Conservation (phyloP, 1,140 invertebrate species). For the Atta colombica region DNA sequence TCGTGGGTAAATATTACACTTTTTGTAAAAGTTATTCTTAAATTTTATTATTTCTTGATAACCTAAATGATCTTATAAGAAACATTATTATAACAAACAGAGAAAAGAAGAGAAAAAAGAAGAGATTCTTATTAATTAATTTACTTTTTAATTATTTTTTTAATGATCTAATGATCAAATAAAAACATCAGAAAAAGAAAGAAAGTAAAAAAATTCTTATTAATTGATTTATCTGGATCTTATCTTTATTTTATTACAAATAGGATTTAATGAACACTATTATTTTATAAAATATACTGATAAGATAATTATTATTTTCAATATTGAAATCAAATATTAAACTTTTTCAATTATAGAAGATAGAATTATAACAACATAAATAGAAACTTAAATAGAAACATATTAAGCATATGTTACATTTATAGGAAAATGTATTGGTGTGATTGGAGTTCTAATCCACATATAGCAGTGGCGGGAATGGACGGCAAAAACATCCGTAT, state of each 20-base stretch:
- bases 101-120: neutral
- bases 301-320: no score
- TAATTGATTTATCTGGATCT: neutral
- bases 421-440: conserved; percentile 93
- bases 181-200: no score
- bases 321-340: no score
- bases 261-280: no score
- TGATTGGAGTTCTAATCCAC: conserved; percentile 91
- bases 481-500: conserved; percentile 90
- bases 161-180: no score
- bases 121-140: neutral
- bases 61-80: neutral
- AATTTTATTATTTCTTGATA: conserved; percentile 2
- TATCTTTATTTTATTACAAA: neutral
- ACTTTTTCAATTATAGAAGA: no score
- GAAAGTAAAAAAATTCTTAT: neutral
- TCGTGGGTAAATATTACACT: conserved; percentile 86
- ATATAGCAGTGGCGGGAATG: conserved; percentile 93
- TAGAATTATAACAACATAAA: neutral
- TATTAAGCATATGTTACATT: neutral
- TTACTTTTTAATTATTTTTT: neutral
- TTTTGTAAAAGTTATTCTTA: neutral
- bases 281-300: no score
- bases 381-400: conserved; percentile 14
- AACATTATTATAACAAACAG: no score